Conservation (phyloP, 1,140 invertebrate genomes). For the Microvelia longipes region DNA sequence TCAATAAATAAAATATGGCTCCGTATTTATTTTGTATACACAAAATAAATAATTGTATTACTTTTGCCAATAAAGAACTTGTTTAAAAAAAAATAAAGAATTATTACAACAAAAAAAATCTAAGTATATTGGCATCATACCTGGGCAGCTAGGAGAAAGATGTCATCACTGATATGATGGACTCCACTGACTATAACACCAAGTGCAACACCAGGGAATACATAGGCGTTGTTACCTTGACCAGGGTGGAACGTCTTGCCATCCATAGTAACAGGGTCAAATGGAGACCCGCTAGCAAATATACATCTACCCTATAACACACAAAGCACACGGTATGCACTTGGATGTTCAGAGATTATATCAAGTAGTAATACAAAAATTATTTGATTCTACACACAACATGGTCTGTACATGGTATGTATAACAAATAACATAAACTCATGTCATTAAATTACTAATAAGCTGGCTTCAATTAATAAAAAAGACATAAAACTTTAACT, state of each 20-base stretch:
- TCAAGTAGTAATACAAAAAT: not conserved
- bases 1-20: too few relatives aligned
- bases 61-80: too few relatives aligned
- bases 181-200: constrained; percentile 75
- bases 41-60: too few relatives aligned
- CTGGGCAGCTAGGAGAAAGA: constrained; percentile 75
- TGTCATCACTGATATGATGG: constrained; percentile 74
- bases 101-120: too few relatives aligned
- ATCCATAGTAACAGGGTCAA: constrained; percentile 58
- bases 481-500: too few relatives aligned
- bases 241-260: constrained; percentile 73
- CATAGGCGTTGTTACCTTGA: constrained; percentile 93
- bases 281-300: constrained; percentile 86
- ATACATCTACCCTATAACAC: constrained; percentile 64
- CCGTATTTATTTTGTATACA: too few relatives aligned
- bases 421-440: constrained; percentile 1
- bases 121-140: too few relatives aligned
- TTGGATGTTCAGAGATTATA: constrained; percentile 14
- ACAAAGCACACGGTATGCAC: too few relatives aligned
- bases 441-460: not conserved
- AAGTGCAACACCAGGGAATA: constrained; percentile 85
- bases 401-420: too few relatives aligned
- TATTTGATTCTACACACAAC: too few relatives aligned
- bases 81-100: too few relatives aligned
- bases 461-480: not conserved